Conservation (phyloP, 2,113 vertebrate genomes). For the Mesitornis unicolor region DNA sequence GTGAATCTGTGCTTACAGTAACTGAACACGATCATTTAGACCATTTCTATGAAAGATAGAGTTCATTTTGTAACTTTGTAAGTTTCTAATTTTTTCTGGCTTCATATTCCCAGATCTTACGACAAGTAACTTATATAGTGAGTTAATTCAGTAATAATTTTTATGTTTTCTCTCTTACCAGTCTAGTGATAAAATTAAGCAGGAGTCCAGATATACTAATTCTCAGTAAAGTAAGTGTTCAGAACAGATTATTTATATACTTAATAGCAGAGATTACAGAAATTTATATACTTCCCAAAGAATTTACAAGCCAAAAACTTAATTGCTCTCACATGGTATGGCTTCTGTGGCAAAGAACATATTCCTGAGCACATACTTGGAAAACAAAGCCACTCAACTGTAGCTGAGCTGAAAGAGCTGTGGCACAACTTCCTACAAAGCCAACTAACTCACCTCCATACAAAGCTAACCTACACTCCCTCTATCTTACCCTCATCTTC, state of each 20-base stretch:
- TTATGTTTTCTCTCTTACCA: neutral
- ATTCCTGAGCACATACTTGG: neutral
- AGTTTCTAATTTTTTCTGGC: neutral
- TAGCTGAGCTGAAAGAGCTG: no score
- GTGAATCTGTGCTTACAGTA: neutral
- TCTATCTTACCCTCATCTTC: no score
- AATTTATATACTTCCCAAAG: neutral
- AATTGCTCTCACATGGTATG: fast-evolving
- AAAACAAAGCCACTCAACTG: neutral
- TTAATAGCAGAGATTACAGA: neutral
- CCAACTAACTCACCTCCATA: neutral
- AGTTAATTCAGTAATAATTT: neutral
- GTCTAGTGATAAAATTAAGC: neutral
- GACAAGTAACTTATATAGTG: fast-evolving
- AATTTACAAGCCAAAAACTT: neutral
- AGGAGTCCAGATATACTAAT: neutral
- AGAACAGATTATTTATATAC: neutral
- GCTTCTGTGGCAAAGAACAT: neutral
- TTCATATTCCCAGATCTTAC: neutral
- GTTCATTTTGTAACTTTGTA: neutral
- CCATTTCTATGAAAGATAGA: neutral
- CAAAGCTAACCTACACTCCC: fast-evolving
- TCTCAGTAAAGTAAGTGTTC: neutral
- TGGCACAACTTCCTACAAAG: neutral
- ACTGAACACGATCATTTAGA: neutral